Percentiles rank a stretch among this genome's conserved stretches.
These are phyloP conservation scores for Altica lythri DNA, from an alignment of 2,888 invertebrate species.

Conservation along the genomic window DNA sequence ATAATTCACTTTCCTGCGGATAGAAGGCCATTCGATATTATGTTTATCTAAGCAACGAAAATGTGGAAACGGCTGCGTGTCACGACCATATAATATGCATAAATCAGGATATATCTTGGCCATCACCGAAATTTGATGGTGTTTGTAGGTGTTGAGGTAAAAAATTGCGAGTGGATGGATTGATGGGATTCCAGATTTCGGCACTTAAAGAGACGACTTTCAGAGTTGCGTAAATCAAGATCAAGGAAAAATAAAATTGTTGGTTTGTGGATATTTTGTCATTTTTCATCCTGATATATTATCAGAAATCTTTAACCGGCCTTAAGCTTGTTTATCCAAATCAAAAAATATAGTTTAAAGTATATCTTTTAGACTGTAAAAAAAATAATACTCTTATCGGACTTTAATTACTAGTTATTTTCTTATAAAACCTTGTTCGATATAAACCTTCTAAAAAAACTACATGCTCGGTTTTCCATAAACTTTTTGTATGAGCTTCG, in stretches of 20 bases:
- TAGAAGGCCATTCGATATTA: conserved; percentile 29
- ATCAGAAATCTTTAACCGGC: too few relatives aligned
- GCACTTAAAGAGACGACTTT: conserved; percentile 9
- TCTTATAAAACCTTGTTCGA: too few relatives aligned
- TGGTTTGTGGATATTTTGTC: not conserved
- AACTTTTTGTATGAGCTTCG: too few relatives aligned
- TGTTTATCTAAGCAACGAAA: conserved; percentile 34
- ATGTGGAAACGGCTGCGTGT: conserved; percentile 33
- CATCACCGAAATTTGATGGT: conserved; percentile 49
- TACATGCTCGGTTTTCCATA: too few relatives aligned
- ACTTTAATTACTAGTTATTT: too few relatives aligned
- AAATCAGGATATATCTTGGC: conserved; percentile 40
- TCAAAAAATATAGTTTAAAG: too few relatives aligned
- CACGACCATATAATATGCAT: conserved; percentile 39
- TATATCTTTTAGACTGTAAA: too few relatives aligned
- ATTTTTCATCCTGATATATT: too few relatives aligned
- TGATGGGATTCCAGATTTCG: conserved; percentile 3
- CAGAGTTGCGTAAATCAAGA: conserved; percentile 3
- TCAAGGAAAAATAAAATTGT: not conserved
- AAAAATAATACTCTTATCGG: too few relatives aligned
- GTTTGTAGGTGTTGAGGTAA: conserved; percentile 42
- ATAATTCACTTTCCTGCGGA: conserved; percentile 27
- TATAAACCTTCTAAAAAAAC: too few relatives aligned
- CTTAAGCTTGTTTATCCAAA: too few relatives aligned
- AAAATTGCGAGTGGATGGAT: conserved; percentile 12